These are phyloP conservation scores for Clinocottus analis DNA, from an alignment of 2,113 vertebrate species.

Conservation along the genomic window DNA sequence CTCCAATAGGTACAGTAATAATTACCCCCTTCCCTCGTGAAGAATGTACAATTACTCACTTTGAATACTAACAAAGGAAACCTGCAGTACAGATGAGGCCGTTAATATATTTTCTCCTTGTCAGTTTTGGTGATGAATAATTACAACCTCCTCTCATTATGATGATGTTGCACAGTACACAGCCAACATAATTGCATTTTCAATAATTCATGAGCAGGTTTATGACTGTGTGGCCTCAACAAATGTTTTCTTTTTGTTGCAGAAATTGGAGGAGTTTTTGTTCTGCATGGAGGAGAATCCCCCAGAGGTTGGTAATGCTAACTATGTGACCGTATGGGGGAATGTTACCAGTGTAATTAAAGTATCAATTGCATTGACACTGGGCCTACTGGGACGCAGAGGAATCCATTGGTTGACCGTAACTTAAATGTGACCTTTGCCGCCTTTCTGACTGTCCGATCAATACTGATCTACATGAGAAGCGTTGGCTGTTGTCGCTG, in stretches of 20 bases:
- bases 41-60: slow-evolving; percentile 64
- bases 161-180: slow-evolving; percentile 65
- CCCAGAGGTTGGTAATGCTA: slow-evolving; percentile 73
- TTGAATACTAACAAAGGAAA: slow-evolving; percentile 69
- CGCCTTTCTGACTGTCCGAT: slow-evolving; percentile 30
- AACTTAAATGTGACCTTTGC: slow-evolving; percentile 59
- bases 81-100: slow-evolving; percentile 65
- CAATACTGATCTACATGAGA: slow-evolving; percentile 61
- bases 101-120: slow-evolving; percentile 65
- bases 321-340: slow-evolving; percentile 15
- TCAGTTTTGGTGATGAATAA: slow-evolving; percentile 78
- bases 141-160: slow-evolving; percentile 68
- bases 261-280: slow-evolving; percentile 86
- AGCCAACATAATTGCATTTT: slow-evolving; percentile 69
- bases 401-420: slow-evolving; percentile 54
- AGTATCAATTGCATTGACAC: slow-evolving; percentile 33
- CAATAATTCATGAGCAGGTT: slow-evolving; percentile 77
- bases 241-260: slow-evolving; percentile 70
- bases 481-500: slow-evolving; percentile 18
- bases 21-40: slow-evolving; percentile 71
- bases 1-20: slow-evolving; percentile 72
- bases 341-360: slow-evolving; percentile 53
- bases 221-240: slow-evolving; percentile 62
- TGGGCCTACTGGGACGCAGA: slow-evolving; percentile 6
- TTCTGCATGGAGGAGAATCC: slow-evolving; percentile 83